Base-by-base conservation (phyloP, 2,113 vertebrate genomes). In the Stigmatopora argus region DNA sequence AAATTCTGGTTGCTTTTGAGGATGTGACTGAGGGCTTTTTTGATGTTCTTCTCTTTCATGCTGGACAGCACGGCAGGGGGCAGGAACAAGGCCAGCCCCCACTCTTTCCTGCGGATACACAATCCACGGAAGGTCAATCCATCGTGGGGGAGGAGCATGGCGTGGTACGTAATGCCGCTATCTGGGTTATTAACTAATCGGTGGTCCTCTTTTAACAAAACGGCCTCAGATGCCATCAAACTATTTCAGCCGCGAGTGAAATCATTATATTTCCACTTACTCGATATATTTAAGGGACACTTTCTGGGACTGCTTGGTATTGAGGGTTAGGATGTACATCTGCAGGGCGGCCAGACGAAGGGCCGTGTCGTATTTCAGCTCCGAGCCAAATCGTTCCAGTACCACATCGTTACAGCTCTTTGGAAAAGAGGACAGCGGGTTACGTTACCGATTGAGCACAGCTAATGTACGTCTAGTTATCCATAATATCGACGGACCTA, bases 21-120 rank as follows among this genome's bases (percentile, higher is more conserved):
- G 89, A 99, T 96, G 89, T 98, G 96, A 70, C 95, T 94, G 78
- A 99, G 93, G 62, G 97, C 97, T 89, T 99, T 99, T 90, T 96
- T 98, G 87, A 99, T 97, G 90, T 98, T 99, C 89, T 99, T 99
- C 90, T 98, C 97, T 87, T 99, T 99, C 97, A 99, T 98, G 90
- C 96, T 98, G 74, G 97, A 95, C 82, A 99, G 87, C 81, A 99
- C 95, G n/a, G 95, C 94, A 72, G 96, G 95, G 75, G 97, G 96
- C 82, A 99, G 93, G 84, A 99, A 99, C 79, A 95, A 92, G 21
- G 94, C 94, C 88, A 98, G 88, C 85, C 97, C 97, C 97, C 97
- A 98, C 89, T 98, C 97, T 90, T 99, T 99, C 86, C 97, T 99
- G 91, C 51, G 67, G 61, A 72, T 5, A 7, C 18, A 71, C 44